A percentile compares a stretch with the other conserved stretches of the same genome.
Conservation (phyloP, 2,888 invertebrate species). For the Aporophyla nigra region DNA sequence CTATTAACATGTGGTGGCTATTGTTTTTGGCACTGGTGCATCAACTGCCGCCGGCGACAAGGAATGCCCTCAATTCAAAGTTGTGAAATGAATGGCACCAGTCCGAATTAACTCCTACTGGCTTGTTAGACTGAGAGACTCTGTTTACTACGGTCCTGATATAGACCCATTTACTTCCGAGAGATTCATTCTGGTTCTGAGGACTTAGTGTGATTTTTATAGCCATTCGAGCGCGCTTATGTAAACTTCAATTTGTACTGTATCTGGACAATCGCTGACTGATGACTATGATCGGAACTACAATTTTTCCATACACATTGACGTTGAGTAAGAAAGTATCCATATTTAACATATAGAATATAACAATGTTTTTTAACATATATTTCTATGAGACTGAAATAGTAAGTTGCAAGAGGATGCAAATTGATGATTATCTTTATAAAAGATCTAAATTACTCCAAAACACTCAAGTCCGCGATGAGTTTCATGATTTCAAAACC, state of each 20-base stretch:
- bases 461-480: not conserved
- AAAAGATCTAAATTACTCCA: not conserved
- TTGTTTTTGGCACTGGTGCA: constrained; percentile 58
- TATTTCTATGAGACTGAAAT: not conserved
- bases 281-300: too few species aligned
- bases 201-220: too few species aligned
- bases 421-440: not conserved
- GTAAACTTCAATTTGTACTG: too few species aligned
- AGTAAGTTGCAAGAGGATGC: not conserved
- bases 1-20: constrained; percentile 46
- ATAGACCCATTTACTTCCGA: constrained; percentile 15
- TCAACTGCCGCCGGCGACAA: constrained; percentile 28
- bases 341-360: too few species aligned
- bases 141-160: constrained; percentile 39
- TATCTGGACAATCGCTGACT: too few species aligned
- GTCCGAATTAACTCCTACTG: constrained; percentile 48
- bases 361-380: too few species aligned
- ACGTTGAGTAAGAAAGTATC: too few species aligned
- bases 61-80: constrained; percentile 53
- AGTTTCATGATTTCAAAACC: not conserved
- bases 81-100: constrained; percentile 60
- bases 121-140: constrained; percentile 45
- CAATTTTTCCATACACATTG: too few species aligned
- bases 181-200: not conserved
- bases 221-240: too few species aligned